Evolutionary conservation across 2,888 invertebrate species (phyloP).

Genomic region (Pantelozetes paolii): DNA sequence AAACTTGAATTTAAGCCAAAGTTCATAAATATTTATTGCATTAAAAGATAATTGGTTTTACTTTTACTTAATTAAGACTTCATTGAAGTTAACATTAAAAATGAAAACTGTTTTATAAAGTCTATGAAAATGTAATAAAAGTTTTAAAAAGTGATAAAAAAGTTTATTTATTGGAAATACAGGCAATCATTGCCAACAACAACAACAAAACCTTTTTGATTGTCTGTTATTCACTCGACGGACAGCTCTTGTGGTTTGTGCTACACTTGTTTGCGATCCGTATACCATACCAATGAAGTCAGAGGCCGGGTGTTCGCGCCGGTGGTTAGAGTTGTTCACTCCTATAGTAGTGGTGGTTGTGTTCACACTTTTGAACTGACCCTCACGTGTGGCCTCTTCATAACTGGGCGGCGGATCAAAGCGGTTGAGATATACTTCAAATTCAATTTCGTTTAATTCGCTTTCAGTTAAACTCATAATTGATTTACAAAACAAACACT

Average conservation of each 20-base stretch:
- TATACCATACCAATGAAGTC: constrained; percentile 19
- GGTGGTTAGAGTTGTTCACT: background rate
- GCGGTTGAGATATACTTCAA: background rate
- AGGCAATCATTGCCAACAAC: background rate
- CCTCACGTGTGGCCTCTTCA: background rate
- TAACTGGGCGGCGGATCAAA: constrained; percentile 27
- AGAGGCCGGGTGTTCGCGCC: background rate
- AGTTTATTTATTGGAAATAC: too few species aligned
- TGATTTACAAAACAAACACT: background rate
- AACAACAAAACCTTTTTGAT: background rate
- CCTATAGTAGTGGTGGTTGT: background rate
- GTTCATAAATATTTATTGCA: background rate
- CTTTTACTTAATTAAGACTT: too few species aligned
- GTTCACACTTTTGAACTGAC: background rate
- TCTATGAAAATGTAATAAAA: too few species aligned
- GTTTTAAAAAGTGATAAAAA: too few species aligned
- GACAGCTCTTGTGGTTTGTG: background rate
- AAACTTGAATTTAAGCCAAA: too few species aligned
- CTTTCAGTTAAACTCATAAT: constrained; percentile 4
- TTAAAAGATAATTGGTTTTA: background rate
- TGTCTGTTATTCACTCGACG: background rate
- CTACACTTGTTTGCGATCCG: background rate
- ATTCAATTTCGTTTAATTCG: background rate
- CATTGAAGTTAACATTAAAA: too few species aligned
- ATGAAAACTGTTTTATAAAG: too few species aligned